These are phyloP conservation scores for Myiopsitta monachus DNA, from an alignment of 2,113 vertebrate species.

Conservation along the genomic window DNA sequence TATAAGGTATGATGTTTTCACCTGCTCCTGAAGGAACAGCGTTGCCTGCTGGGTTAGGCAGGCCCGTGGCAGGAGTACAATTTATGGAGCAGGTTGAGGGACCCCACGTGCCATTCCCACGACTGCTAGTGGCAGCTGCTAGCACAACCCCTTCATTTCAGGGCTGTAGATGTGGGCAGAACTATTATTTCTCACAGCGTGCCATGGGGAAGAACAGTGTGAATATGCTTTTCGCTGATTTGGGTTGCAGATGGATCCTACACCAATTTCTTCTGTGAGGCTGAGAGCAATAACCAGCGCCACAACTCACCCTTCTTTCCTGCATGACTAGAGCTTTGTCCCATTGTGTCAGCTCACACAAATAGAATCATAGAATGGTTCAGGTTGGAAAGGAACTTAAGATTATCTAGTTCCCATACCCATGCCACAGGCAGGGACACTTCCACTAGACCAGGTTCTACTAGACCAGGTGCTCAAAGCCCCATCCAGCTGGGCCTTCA, in stretches of 20 bases:
- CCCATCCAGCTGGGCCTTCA: not conserved
- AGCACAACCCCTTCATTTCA: not conserved
- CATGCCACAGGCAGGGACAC: not conserved
- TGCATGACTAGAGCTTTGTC: not conserved
- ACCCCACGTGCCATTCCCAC: not conserved
- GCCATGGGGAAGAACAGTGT: accelerated
- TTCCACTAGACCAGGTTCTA: not conserved
- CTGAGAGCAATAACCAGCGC: not conserved
- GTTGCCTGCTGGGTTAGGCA: conserved; percentile 2
- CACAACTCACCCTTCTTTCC: not conserved
- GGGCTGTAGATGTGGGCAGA: not conserved
- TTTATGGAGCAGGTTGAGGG: not conserved
- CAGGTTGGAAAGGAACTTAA: not conserved
- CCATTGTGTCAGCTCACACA: not conserved
- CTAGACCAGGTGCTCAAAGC: not conserved
- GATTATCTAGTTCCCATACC: not conserved
- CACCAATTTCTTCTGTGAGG: not conserved
- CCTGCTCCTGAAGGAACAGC: conserved; percentile 16
- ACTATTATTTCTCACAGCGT: not conserved
- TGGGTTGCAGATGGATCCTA: not conserved
- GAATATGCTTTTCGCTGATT: not conserved
- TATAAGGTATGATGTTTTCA: conserved; percentile 7
- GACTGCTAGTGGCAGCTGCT: not conserved
- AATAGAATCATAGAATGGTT: not conserved
- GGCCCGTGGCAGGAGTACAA: not conserved